phyloP scores from a whole-genome alignment of 2,888 invertebrate species.

The Leucophora obtusa region DNA sequence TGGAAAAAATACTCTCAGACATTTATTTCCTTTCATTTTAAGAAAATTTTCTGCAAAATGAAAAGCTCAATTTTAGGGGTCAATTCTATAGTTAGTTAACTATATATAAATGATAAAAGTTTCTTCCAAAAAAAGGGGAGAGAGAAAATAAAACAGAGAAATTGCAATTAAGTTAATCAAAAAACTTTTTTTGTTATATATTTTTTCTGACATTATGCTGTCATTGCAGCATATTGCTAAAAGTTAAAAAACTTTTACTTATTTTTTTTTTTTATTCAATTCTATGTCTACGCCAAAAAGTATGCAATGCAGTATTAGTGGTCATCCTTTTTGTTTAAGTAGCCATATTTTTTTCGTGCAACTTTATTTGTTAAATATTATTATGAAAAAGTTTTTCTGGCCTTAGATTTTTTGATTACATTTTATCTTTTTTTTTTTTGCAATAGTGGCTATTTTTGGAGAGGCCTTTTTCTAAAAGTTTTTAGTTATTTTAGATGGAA shows the following conservation, averaged over 20 bases:
- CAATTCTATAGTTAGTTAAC: slow-evolving; percentile 6
- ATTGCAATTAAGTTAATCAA: slow-evolving; percentile 69
- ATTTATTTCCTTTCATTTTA: slow-evolving; percentile 6
- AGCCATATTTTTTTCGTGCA: neutral
- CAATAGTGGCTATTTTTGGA: no score
- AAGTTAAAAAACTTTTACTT: neutral
- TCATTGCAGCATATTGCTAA: slow-evolving; percentile 53
- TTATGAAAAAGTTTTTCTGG: slow-evolving; percentile 1
- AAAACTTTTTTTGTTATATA: slow-evolving; percentile 63
- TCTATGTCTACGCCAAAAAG: slow-evolving; percentile 50
- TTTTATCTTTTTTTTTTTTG: neutral
- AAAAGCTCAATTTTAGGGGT: slow-evolving; percentile 39
- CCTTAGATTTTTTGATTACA: neutral
- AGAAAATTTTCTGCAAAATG: neutral
- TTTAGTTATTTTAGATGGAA: no score
- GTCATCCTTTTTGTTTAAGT: slow-evolving; percentile 35
- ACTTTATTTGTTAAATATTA: slow-evolving; percentile 7
- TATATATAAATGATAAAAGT: neutral
- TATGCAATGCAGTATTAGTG: slow-evolving; percentile 62
- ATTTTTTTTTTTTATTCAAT: neutral
- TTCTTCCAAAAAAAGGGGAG: neutral
- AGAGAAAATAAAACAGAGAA: slow-evolving; percentile 10
- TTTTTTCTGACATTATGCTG: slow-evolving; percentile 61
- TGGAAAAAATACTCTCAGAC: neutral
- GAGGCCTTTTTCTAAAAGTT: no score